phyloP scores from a whole-genome alignment of 2,888 invertebrate species.

The Rhaphigaster nebulosa region DNA sequence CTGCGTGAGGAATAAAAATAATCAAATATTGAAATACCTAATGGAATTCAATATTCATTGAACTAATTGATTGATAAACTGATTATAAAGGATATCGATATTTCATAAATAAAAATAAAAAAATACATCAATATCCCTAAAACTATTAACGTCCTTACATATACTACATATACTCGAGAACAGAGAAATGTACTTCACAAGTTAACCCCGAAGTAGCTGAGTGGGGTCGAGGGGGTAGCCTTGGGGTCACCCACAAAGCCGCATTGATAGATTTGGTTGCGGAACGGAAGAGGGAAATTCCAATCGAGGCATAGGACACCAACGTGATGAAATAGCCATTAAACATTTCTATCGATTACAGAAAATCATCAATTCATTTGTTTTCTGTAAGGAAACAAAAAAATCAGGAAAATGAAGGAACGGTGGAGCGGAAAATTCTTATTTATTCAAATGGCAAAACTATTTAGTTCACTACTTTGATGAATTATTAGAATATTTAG shows the following conservation, averaged over 20 bases:
- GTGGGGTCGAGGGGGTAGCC: neutral
- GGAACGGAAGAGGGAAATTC: neutral
- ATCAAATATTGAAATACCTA: neutral
- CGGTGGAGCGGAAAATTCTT: too few relatives aligned
- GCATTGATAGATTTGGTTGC: slow-evolving; percentile 1
- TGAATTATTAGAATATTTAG: too few relatives aligned
- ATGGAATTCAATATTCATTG: neutral
- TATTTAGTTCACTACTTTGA: too few relatives aligned
- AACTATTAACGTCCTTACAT: neutral
- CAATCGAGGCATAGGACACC: neutral
- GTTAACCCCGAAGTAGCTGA: neutral
- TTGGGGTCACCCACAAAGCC: neutral
- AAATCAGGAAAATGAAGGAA: too few relatives aligned
- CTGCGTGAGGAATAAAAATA: too few relatives aligned
- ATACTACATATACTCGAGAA: neutral
- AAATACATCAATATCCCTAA: neutral
- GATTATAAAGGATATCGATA: too few relatives aligned
- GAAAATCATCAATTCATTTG: neutral
- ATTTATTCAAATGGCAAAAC: too few relatives aligned
- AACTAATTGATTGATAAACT: neutral
- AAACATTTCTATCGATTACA: neutral
- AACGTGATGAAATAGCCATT: neutral
- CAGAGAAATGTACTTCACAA: neutral
- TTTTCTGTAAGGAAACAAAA: too few relatives aligned
- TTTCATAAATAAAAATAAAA: too few relatives aligned